Percentiles rank a stretch among this genome's conserved stretches.
phyloP scores from a whole-genome alignment of 1,140 invertebrate species.

The Megalonaias nervosa region DNA sequence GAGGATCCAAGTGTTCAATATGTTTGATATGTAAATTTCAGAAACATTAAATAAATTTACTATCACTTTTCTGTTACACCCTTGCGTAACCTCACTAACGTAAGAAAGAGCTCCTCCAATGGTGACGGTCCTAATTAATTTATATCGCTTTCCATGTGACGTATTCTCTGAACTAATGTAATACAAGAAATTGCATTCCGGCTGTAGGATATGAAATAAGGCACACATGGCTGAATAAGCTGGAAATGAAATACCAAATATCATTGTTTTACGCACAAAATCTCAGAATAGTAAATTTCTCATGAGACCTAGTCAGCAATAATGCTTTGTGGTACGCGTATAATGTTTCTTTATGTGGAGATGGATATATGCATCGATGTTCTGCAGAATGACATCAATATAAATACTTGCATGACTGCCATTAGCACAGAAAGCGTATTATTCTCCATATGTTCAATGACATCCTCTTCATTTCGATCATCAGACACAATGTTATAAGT shows the following conservation, averaged over 20 bases:
- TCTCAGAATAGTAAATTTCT: no score
- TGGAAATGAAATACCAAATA: conserved; percentile 1
- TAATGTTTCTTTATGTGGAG: conserved; percentile 6
- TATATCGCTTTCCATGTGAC: conserved; percentile 4
- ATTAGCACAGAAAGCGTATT: no score
- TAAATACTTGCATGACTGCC: not conserved
- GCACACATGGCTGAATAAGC: conserved; percentile 8
- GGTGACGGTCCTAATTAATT: conserved; percentile 12
- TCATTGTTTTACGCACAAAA: not conserved
- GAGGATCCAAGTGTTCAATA: conserved; percentile 9
- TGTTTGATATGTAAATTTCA: conserved; percentile 5
- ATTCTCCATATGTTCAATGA: no score
- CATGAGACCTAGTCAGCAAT: no score
- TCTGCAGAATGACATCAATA: conserved; percentile 7
- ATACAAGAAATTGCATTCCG: conserved; percentile 15
- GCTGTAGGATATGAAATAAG: conserved; percentile 10
- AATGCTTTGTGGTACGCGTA: conserved; percentile 1
- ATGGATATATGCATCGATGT: conserved; percentile 5
- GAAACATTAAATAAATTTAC: conserved; percentile 6
- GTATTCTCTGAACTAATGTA: conserved; percentile 13
- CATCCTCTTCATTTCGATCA: not conserved
- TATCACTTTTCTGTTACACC: not conserved
- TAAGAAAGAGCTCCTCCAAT: no score
- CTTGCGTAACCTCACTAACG: no score
- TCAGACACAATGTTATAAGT: not conserved